Evolutionary conservation across 2,113 vertebrate genomes (phyloP).

Genomic region (Etheostoma cragini): DNA sequence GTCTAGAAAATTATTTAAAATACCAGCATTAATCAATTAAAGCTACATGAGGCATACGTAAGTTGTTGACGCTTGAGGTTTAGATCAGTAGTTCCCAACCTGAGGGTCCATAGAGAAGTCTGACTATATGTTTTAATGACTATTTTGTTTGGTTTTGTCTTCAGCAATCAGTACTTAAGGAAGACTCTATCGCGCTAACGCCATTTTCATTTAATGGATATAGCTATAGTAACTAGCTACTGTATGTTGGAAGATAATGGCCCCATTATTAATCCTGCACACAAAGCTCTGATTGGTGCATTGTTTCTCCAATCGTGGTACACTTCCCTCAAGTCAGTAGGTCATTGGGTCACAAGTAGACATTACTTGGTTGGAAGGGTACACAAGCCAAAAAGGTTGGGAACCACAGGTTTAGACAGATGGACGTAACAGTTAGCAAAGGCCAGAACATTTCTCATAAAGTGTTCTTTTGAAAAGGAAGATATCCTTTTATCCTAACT

Average conservation of each 20-base stretch:
- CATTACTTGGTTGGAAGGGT: neutral
- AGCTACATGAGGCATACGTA: neutral
- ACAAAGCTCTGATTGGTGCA: neutral
- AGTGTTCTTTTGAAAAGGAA: constrained; percentile 17
- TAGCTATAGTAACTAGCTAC: neutral
- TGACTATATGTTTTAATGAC: neutral
- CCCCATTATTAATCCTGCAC: neutral
- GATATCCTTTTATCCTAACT: constrained; percentile 35
- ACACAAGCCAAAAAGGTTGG: constrained; percentile 2
- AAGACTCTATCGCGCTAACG: neutral
- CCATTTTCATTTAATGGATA: neutral
- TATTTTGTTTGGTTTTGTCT: neutral
- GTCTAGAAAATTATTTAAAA: constrained; percentile 2
- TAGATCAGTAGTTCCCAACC: constrained; percentile 24
- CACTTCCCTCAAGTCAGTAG: neutral
- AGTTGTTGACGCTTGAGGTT: neutral
- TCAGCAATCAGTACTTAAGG: neutral
- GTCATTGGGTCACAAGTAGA: no score
- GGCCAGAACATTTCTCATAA: neutral
- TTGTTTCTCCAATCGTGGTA: neutral
- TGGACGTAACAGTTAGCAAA: neutral
- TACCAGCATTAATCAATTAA: neutral
- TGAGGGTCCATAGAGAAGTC: neutral
- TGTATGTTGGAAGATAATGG: neutral
- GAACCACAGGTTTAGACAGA: constrained; percentile 2